These are phyloP conservation scores for Cetoscarus ocellatus DNA, from an alignment of 2,797 vertebrate species.

Conservation along the genomic window DNA sequence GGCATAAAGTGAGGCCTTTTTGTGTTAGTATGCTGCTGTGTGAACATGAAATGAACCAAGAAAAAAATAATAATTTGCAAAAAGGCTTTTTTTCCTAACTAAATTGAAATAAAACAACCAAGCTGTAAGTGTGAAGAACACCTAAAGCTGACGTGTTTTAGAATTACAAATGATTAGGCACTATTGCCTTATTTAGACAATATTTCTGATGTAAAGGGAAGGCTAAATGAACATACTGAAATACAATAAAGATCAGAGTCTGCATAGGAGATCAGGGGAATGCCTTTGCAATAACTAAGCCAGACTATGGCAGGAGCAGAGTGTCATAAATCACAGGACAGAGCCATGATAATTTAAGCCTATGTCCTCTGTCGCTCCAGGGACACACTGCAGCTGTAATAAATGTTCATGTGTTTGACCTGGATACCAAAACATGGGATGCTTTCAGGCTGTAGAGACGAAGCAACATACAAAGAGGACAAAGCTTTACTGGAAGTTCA, in stretches of 20 bases:
- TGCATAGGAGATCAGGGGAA: not conserved
- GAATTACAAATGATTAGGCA: no score
- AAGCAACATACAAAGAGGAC: not conserved
- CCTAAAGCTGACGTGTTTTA: no score
- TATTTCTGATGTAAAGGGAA: not conserved
- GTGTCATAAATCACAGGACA: slow-evolving; percentile 49
- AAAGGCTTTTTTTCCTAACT: no score
- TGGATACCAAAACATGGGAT: slow-evolving; percentile 27
- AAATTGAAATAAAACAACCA: no score
- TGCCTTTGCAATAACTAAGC: slow-evolving; percentile 8
- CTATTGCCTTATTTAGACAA: no score
- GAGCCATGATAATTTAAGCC: slow-evolving; percentile 50
- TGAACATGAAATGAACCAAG: no score
- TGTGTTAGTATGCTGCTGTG: no score
- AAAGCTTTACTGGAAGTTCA: not conserved
- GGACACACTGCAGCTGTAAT: slow-evolving; percentile 32
- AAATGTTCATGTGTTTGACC: slow-evolving; percentile 46
- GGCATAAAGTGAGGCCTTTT: no score
- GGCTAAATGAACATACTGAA: not conserved
- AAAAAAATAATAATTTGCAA: no score
- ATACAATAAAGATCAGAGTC: not conserved
- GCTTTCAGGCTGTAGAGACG: slow-evolving; percentile 8
- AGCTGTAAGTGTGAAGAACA: no score
- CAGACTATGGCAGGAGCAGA: slow-evolving; percentile 22
- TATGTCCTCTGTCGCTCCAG: slow-evolving; percentile 31